Evolutionary conservation across 2,888 invertebrate genomes (phyloP), one percentile per base, ranked within the genome.

Genomic region (Scrobipalpa atriplicella): DNA sequence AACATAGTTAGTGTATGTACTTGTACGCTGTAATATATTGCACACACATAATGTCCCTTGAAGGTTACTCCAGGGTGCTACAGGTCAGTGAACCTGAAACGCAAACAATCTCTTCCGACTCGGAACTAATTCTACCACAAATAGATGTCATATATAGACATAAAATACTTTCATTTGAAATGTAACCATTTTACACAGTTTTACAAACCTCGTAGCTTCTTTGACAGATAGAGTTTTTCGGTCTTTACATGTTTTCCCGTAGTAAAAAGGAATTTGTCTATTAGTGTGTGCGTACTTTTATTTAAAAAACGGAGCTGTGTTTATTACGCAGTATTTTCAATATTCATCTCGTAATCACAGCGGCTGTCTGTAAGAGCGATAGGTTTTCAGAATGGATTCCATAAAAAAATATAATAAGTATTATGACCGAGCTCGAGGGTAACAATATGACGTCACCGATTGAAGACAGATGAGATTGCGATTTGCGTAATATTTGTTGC

Each of bases 61-160:
- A 64, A 64, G 56, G 64, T 58, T 58, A 38, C 38, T 56, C 54
- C 64, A 39, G 56, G 64, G 29, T 58, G 16, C 11, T 56, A 18
- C 64, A 39, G 56, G 64, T 64, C 54, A 56, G 13, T 64, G 64
- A 64, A 41, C 52, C 56, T 21, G 56, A 56, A 64, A 39, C 29
- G 29, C 39, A 21, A 43, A 63, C 51, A 16, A 52, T 36, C 43
- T n/a, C 56, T n/a, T 41, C 11, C 29, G 39, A 54, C 29, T 56
- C 21, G 38, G 58, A 58, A 58, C 38, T 16, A 58, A 58, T 38
- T 36, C 8, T 38, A 7, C 38, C 29, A 58, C 6, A 36, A 58
- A 58, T 58, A 58, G 36, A 36, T 16, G n/a, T n/a, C n/a, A n/a
- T n/a, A n/a, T n/a, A n/a, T n/a, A n/a, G n/a, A n/a, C n/a, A n/a